Base-by-base conservation (phyloP, 2,797 vertebrate species). In the Sebastes miniatus region DNA sequence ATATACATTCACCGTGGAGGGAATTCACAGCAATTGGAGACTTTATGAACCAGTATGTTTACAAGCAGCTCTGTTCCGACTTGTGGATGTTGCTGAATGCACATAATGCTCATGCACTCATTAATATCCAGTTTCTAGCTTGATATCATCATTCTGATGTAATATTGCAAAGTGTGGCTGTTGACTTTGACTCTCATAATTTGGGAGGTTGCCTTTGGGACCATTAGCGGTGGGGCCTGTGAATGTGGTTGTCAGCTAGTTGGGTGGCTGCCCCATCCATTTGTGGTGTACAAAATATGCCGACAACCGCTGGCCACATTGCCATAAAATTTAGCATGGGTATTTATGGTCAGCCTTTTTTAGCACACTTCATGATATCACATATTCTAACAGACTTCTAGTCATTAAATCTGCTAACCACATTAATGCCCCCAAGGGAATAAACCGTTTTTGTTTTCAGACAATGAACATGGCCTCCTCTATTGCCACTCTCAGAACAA, bases 111-210 rank as follows among this genome's bases (percentile, higher is more conserved):
- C 61, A 27, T 16, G 9, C 54, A 20, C 39, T 66, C 34, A 66
- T 65, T 73, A 73, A 69, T 20, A 63, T 54, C 5, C 6, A 52
- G 8, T 67, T 43, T 76, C 7, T 14, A n/a, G 58, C 67, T 34
- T 67, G 22, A 73, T 76, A 32, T 34, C 11, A 62, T 68, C 31
- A 54, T 25, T 68, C 47, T 73, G 74, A 80, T 70, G 76, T 64
- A 69, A 78, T 10, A 61, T 31, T 69, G 69, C 36, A 67, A 56
- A 76, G 57, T 52, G 52, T 14, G 34, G 47, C 57, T 64, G 29
- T 47, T 65, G 66, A 62, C 39, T 47, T 31, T 14, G 24, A 58
- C 12, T 54, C 31, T 52, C 39, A 4, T 31, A 54, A 62, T 76
- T 63, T 13, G 22, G 2, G 13, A 22, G 39, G n/a, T 8, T 56